Conservation (phyloP, 2,113 vertebrate genomes). For the Cyphomyrus discorhynchus region DNA sequence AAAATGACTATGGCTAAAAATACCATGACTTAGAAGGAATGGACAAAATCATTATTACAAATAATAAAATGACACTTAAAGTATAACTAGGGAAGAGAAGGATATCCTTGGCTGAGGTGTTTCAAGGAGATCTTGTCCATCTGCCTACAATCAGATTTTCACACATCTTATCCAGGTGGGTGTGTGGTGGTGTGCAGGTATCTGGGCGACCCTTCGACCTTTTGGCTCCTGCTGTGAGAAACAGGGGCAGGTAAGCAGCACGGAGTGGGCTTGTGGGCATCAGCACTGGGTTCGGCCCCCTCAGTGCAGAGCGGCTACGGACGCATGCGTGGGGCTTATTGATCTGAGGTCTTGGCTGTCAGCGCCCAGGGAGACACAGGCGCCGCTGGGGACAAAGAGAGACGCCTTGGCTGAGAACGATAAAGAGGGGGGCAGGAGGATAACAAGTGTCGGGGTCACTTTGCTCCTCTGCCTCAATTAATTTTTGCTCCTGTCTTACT, state of each 20-base stretch:
- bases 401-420: not conserved
- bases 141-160: not conserved
- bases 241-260: not conserved
- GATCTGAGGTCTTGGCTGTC: not conserved
- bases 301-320: not conserved
- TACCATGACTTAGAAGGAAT: not conserved
- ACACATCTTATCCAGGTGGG: not conserved
- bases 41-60: not conserved
- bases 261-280: not conserved
- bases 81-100: not conserved
- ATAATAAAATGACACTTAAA: not conserved
- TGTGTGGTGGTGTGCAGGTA: not conserved
- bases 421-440: not conserved
- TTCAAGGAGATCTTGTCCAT: not conserved
- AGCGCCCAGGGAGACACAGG: not conserved
- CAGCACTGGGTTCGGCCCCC: not conserved
- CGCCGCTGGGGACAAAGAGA: not conserved
- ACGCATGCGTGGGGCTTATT: not conserved
- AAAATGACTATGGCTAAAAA: not conserved
- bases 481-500: constrained; percentile 41
- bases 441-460: constrained; percentile 17
- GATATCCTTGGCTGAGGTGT: not conserved
- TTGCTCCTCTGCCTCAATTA: constrained; percentile 31
- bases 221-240: not conserved
- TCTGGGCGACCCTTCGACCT: not conserved